phyloP scores from a whole-genome alignment of 1,140 invertebrate species.

The Nylanderia fulva region DNA sequence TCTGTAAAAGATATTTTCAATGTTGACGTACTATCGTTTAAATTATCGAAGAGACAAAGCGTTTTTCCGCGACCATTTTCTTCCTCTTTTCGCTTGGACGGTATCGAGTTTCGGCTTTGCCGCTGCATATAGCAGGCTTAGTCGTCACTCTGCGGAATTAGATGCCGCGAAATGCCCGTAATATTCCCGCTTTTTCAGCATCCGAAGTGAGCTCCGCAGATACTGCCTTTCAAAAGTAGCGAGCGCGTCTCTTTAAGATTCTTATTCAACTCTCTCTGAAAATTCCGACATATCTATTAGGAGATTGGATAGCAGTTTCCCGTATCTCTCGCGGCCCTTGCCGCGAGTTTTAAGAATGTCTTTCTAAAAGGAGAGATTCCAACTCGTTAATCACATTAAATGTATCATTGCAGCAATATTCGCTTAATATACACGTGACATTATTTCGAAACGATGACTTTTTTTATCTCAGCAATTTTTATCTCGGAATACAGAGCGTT shows the following conservation, averaged over 20 bases:
- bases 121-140: constrained; percentile 82
- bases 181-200: constrained; percentile 48
- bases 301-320: constrained; percentile 44
- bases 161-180: constrained; percentile 72
- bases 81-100: constrained; percentile 55
- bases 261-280: constrained; percentile 33
- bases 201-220: constrained; percentile 40
- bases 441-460: background rate
- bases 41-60: constrained; percentile 72
- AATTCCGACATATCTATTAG: constrained; percentile 43
- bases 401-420: constrained; percentile 3
- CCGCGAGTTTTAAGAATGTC: constrained; percentile 1
- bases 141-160: constrained; percentile 83
- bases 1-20: constrained; percentile 36
- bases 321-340: background rate
- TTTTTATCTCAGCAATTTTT: background rate
- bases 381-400: constrained; percentile 36
- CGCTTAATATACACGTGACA: background rate
- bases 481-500: background rate
- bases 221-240: constrained; percentile 54
- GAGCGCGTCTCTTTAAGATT: constrained; percentile 59
- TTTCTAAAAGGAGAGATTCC: background rate
- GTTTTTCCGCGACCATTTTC: constrained; percentile 71
- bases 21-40: constrained; percentile 57
- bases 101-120: constrained; percentile 81